Evolutionary conservation across 2,888 invertebrate species (phyloP), one percentile per base, ranked within the genome.

Genomic region (Nyleta sp.): DNA sequence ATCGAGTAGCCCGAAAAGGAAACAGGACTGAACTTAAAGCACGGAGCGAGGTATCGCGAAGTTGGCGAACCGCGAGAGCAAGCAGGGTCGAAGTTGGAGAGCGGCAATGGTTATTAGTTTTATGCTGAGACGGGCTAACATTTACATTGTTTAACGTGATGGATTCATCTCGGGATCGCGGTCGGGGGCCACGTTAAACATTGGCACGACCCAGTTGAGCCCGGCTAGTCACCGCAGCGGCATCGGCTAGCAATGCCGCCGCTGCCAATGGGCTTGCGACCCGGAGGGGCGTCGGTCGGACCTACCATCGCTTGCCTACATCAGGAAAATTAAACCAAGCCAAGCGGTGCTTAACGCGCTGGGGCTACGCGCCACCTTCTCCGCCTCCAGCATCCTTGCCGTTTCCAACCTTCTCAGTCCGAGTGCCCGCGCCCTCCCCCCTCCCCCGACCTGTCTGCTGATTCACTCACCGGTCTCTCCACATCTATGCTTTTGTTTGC

Each of bases 321-420:
- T 90, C 90, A 90, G 88, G 90, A 90, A 90, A 90, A 90, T 90
- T 90, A 90, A 90, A 90, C 87, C 90, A 90, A 90, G 88, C 89
- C 89, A 89, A 90, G 89, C 90, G 89, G 85, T 88, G 89, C 85
- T 88, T 90, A 90, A 90, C 89, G 82, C 87, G 86, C 81, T 81
- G 75, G 76, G 78, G 80, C 78, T 81, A 80, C 81, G 80, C 81
- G 82, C 84, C 83, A 82, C 83, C 75, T 60, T 77, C 83, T 83
- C 83, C 83, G 87, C 87, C 86, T 87, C 85, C 84, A 84, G 81
- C 80, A 77, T 84, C 81, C 81, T 76, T 71, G 70, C 76, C 38
- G 53, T 50, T 78, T 67, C 75, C 70, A 79, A 68, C 50, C 79
- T 67, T 64, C 75, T 75, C 70, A 72, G 74, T 71, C 78, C 78